Base-by-base conservation (phyloP, 2,888 invertebrate genomes). In the Auanema freiburgensis region DNA sequence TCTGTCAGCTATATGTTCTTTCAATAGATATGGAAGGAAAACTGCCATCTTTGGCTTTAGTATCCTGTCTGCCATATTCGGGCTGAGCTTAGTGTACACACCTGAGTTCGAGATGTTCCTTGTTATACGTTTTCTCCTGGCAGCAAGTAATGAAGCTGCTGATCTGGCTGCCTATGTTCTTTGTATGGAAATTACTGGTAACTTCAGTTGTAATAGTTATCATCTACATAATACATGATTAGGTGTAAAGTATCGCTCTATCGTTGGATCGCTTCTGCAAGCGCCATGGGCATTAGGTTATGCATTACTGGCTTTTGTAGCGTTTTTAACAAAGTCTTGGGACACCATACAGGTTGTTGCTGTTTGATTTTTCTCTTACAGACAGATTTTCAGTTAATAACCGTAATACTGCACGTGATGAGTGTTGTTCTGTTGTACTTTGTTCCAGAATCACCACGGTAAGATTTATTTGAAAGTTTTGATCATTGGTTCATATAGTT, bases 251-350 rank as follows among this genome's bases (percentile, higher is more conserved):
- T 83, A 83, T 59, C 72, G 83, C n/a, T 78, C 83, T 5, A 76
- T 84, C 23, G 82, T 83, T n/a, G 83, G 83, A 3, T 77, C 77
- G 12, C 64, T 83, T 24, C 66, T 83, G 41, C 83, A 83, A 64
- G 81, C 81, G 10, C 83, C 83, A 2, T 83, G 83, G 83, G 83
- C 83, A 0, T 74, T 78, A 50, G 83, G 83, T 2, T 83, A 83
- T 66, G 80, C 83, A 0, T 75, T 83, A 18, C 63, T 83, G 16
- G 83, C 83, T 0, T 63, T 80, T 23, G 69, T 82, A 6, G 83
- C 81, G n/a, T 83, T 79, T 61, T 46, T 79, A 16, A 77, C 76
- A 50, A 78, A 79, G 54, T 74, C 77, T 12, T 83, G 83, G 83
- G 69, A 72, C 2, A 63, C 65, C 18, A 84, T 84, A 25, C 81